phyloP scores from a whole-genome alignment of 2,797 vertebrate species.

The Enteromius radiatus region DNA sequence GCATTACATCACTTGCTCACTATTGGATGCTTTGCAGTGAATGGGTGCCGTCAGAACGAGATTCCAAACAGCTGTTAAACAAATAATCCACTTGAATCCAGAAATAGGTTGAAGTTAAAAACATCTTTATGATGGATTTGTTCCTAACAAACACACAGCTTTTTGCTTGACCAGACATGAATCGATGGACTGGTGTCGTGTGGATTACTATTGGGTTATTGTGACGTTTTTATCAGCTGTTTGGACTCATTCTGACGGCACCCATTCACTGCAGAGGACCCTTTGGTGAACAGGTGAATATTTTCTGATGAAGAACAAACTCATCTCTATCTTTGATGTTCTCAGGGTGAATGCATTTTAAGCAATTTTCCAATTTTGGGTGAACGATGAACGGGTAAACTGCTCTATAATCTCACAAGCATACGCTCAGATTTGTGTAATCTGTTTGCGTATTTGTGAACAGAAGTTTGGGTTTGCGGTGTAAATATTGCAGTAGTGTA shows the following conservation, averaged over 20 bases:
- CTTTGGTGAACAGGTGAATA: background rate
- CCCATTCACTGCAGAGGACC: background rate
- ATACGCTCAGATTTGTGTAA: background rate
- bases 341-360: background rate
- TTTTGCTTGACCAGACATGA: background rate
- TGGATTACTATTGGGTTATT: too few species aligned
- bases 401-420: background rate
- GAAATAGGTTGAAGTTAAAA: too few species aligned
- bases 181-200: background rate
- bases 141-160: background rate
- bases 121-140: background rate
- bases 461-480: background rate
- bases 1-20: background rate
- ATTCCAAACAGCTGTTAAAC: background rate
- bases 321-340: background rate
- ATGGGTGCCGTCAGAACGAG: background rate
- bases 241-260: background rate
- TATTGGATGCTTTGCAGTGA: background rate
- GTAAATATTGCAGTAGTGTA: background rate
- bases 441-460: constrained; percentile 10
- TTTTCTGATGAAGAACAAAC: background rate
- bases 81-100: background rate
- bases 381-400: background rate
- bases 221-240: background rate
- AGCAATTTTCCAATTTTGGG: background rate